Conservation (phyloP, 1,140 invertebrate species). For the Tribolium castaneum region DNA sequence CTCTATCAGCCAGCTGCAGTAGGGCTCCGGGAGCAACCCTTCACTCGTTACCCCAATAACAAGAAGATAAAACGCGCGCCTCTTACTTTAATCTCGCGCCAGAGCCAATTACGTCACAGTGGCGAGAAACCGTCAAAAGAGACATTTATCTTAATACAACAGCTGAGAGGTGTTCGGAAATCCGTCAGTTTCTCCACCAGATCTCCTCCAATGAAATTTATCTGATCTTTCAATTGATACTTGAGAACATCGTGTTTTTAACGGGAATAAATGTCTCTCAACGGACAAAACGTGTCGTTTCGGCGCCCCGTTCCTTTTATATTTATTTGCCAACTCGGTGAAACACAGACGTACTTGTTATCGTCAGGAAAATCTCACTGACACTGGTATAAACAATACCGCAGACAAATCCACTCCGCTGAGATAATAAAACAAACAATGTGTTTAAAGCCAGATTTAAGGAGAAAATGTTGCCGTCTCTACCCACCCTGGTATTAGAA, state of each 20-base stretch:
- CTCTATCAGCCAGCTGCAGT: conserved; percentile 25
- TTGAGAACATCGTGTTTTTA: conserved; percentile 28
- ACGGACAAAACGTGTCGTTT: neutral
- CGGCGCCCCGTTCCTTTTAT: neutral
- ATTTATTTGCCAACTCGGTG: conserved; percentile 11
- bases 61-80: conserved; percentile 39
- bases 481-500: neutral
- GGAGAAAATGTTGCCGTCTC: neutral
- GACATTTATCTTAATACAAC: conserved; percentile 45
- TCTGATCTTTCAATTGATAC: conserved; percentile 34
- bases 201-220: conserved; percentile 20
- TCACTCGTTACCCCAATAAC: conserved; percentile 38
- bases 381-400: conserved; percentile 19
- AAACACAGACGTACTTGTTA: conserved; percentile 8
- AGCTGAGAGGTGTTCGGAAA: conserved; percentile 40
- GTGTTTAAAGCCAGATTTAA: neutral
- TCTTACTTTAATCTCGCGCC: conserved; percentile 45
- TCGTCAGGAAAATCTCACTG: conserved; percentile 12
- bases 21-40: conserved; percentile 12
- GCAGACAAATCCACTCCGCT: conserved; percentile 10
- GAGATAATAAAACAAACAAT: neutral
- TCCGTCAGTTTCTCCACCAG: conserved; percentile 32
- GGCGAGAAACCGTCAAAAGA: conserved; percentile 40
- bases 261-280: conserved; percentile 21
- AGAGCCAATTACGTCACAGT: conserved; percentile 42